Evolutionary conservation across 2,888 invertebrate species (phyloP).

Genomic region (Rhopalosiphum nymphaeae): DNA sequence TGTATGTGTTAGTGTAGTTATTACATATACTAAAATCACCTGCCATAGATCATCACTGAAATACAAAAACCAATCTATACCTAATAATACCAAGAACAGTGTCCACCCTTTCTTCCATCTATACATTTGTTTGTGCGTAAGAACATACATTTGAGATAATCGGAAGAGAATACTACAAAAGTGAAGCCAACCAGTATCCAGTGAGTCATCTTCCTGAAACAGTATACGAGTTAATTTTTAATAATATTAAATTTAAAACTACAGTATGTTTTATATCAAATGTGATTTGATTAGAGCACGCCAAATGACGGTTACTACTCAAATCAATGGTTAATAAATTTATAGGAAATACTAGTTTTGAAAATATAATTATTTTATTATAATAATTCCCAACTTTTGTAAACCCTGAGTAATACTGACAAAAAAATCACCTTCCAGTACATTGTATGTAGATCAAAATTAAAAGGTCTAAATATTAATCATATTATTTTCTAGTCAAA

Average conservation of each 20-base stretch:
- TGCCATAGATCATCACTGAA: constrained; percentile 36
- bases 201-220: constrained; percentile 50
- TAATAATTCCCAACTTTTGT: too few relatives aligned
- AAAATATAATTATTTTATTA: too few relatives aligned
- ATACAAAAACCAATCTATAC: constrained; percentile 51
- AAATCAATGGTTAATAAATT: too few relatives aligned
- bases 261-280: not conserved
- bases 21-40: constrained; percentile 30
- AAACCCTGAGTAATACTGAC: too few relatives aligned
- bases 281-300: too few relatives aligned
- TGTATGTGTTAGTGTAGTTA: constrained; percentile 48
- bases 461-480: not conserved
- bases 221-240: not conserved
- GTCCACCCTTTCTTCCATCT: constrained; percentile 53
- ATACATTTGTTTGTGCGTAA: constrained; percentile 59
- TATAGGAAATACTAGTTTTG: too few relatives aligned
- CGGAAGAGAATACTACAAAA: constrained; percentile 49
- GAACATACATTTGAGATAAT: constrained; percentile 59
- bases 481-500: not conserved
- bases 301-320: too few relatives aligned
- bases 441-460: not conserved
- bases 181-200: constrained; percentile 56
- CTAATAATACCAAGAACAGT: constrained; percentile 42
- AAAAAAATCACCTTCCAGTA: too few relatives aligned
- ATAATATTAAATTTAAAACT: not conserved